Evolutionary conservation across 37 sponge, comb jelly and placozoan genomes (phyloP), one percentile per base, ranked within the genome.

Genomic region (Bolinopsis microptera): DNA sequence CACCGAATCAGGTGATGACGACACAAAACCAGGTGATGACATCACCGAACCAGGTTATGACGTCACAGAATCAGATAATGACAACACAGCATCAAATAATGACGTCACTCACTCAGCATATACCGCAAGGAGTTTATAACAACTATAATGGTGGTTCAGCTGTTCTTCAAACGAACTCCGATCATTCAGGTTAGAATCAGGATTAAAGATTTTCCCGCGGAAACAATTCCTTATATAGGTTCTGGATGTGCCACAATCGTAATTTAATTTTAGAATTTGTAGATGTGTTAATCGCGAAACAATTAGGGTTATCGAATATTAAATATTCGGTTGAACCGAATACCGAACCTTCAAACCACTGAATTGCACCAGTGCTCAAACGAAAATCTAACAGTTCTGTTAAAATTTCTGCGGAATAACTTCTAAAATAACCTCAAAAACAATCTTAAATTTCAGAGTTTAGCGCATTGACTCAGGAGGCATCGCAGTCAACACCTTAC

Each of bases 381-480:
- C n/a, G n/a, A n/a, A n/a, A n/a, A n/a, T n/a, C n/a, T n/a, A n/a
- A n/a, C n/a, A n/a, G n/a, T n/a, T n/a, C n/a, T n/a, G n/a, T n/a
- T n/a, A n/a, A n/a, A n/a, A n/a, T n/a, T n/a, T n/a, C n/a, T n/a
- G n/a, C n/a, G n/a, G n/a, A n/a, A n/a, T n/a, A n/a, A n/a, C n/a
- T n/a, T n/a, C n/a, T n/a, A n/a, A n/a, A n/a, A n/a, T n/a, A n/a
- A n/a, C n/a, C n/a, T n/a, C n/a, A n/a, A n/a, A n/a, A n/a, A n/a
- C 68, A 61, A 22, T 70, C 74, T 26, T 26, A 2, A 28, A 26
- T 77, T 77, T 77, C 80, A 77, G 80, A 77, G 80, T 77, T 77
- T 36, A 77, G 80, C 18, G 80, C 80, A 36, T 18, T 77, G 27
- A 32, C 80, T 32, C 80, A 77, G 37, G 80, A 77, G 35, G 32